Base-by-base conservation (phyloP, 2,113 vertebrate genomes). In the Mesocricetus auratus region DNA sequence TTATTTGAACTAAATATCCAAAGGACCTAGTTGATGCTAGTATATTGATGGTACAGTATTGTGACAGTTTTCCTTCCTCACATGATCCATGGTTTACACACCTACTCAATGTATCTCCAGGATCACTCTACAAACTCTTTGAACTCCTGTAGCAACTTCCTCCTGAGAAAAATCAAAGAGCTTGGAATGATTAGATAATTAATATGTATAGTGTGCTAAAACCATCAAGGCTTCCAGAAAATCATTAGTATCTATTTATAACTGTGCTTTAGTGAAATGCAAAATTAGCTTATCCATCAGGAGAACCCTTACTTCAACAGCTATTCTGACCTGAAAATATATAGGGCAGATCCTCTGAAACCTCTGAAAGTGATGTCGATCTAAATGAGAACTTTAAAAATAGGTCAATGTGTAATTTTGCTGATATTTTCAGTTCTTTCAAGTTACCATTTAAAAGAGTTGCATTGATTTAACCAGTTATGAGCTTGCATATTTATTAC, bases 161-260 rank as follows among this genome's bases (percentile, higher is more conserved):
- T 94, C 87, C 31, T 69, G 89, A 95, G 86, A 95, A 95, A 96
- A 94, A 96, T 94, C 89, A 96, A 96, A 94, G 83, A 78, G 17
- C 62, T 94, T 81, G 53, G 73, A 95, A 83, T 95, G 94, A 98
- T 97, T 90, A 91, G 94, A 91, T 96, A 95, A 97, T 97, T 97
- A 97, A 95, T 95, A 97, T 92, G 92, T 90, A 92, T 75, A 96
- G 86, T 91, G n/a, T 93, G 94, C 81, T 64, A 83, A 95, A 98
- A 85, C 58, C 77, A 96, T 94, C 88, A 94, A 96, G 91, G 68
- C 33, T 94, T 96, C 82, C 56, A 96, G 94, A 97, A 96, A 97
- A 91, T 98, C 95, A 91, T 97, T 96, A 97, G 94, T 73, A 89
- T 71, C 96, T 98, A 96, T 96, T 98, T 98, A 96, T 96, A 98